Evolutionary conservation across 2,888 invertebrate genomes (phyloP).

Genomic region (Dorcus hopei): DNA sequence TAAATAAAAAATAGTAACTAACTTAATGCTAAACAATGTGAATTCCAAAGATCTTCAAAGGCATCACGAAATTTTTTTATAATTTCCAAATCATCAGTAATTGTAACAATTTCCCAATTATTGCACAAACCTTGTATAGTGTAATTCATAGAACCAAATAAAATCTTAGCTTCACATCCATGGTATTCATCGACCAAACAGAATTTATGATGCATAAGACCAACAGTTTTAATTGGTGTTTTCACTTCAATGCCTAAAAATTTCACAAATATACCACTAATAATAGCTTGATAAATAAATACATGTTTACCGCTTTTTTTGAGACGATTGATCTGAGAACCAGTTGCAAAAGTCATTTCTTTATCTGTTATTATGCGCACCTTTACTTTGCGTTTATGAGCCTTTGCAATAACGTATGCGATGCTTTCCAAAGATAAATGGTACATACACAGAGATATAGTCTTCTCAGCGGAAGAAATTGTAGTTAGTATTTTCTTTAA

Average conservation of each 20-base stretch:
- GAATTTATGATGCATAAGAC: conserved; percentile 73
- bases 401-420: conserved; percentile 1
- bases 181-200: conserved; percentile 37
- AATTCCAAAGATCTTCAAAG: conserved; percentile 37
- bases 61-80: conserved; percentile 33
- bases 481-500: conserved; percentile 4
- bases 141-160: conserved; percentile 39
- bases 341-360: conserved; percentile 11
- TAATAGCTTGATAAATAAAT: neutral
- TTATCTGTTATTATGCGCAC: conserved; percentile 14
- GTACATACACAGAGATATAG: conserved; percentile 14
- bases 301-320: conserved; percentile 4
- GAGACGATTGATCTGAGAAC: conserved; percentile 8
- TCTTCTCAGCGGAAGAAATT: conserved; percentile 5
- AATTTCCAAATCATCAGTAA: conserved; percentile 36
- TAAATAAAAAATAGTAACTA: neutral
- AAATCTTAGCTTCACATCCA: conserved; percentile 29
- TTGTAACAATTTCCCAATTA: conserved; percentile 37
- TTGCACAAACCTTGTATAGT: conserved; percentile 35
- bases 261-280: conserved; percentile 32
- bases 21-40: neutral
- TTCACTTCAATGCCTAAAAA: conserved; percentile 56
- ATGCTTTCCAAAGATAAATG: conserved; percentile 12
- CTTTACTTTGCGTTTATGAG: conserved; percentile 2
- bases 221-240: conserved; percentile 40